A percentile compares a stretch with the other conserved stretches of the same genome.
phyloP scores from a whole-genome alignment of 2,888 invertebrate genomes.

The Cephus pygmeus region DNA sequence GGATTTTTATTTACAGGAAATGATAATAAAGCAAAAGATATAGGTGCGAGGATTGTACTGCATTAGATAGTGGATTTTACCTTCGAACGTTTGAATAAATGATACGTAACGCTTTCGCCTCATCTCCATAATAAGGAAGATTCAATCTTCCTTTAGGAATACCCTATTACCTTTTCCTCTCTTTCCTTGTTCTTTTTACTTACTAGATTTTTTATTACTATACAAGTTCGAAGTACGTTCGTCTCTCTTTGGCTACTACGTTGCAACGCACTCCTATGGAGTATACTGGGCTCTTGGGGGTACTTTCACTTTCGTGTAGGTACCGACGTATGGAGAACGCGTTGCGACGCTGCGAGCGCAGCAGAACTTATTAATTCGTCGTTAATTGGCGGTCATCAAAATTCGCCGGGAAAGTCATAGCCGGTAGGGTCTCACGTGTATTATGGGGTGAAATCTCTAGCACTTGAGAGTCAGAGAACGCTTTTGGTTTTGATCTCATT shows the following conservation, averaged over 20 bases:
- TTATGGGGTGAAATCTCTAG: background rate
- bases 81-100: background rate
- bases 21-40: background rate
- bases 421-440: background rate
- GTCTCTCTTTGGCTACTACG: background rate
- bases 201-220: background rate
- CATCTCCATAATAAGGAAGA: conserved; percentile 6
- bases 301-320: background rate
- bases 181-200: background rate
- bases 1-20: background rate
- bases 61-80: background rate
- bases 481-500: background rate
- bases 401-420: background rate
- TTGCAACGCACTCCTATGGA: background rate
- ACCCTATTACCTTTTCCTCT: background rate
- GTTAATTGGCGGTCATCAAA: background rate
- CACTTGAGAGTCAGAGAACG: background rate
- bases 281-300: background rate
- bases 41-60: background rate
- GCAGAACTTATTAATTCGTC: background rate
- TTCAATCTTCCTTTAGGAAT: background rate
- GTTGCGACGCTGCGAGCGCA: background rate
- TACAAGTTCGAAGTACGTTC: background rate
- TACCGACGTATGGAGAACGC: background rate
- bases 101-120: background rate